These are phyloP conservation scores for Graphium colonna DNA, from an alignment of 2,888 invertebrate genomes.

Conservation along the genomic window DNA sequence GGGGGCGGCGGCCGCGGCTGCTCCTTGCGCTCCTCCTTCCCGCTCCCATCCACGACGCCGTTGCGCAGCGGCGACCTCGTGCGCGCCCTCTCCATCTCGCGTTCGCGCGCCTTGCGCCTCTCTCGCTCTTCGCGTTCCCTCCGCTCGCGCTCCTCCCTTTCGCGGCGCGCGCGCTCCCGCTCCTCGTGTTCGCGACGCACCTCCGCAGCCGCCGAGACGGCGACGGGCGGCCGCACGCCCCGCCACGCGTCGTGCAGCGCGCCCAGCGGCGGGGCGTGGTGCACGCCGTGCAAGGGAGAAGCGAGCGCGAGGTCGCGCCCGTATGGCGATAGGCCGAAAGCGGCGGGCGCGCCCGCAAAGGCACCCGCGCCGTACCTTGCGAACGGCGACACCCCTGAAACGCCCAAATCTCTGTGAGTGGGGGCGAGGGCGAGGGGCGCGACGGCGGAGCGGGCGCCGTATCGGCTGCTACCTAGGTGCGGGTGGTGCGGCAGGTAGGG, in stretches of 20 bases:
- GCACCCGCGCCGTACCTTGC: conserved; percentile 86
- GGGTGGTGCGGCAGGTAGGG: conserved; percentile 83
- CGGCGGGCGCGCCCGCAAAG: conserved; percentile 82
- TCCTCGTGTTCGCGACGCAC: conserved; percentile 69
- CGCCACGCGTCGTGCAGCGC: conserved; percentile 70
- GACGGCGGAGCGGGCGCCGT: conserved; percentile 39
- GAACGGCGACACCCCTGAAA: conserved; percentile 88
- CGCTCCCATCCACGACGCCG: conserved; percentile 73
- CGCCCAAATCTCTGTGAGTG: conserved; percentile 58
- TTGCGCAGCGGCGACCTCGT: conserved; percentile 89
- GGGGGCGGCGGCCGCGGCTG: conserved; percentile 66
- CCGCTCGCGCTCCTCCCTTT: conserved; percentile 81
- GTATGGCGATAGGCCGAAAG: conserved; percentile 85
- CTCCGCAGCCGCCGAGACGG: conserved; percentile 51
- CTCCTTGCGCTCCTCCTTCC: conserved; percentile 76
- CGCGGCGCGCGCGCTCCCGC: conserved; percentile 78
- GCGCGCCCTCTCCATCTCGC: conserved; percentile 81
- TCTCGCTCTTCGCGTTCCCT: conserved; percentile 80
- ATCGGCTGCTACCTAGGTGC: conserved; percentile 83
- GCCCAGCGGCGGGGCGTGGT: conserved; percentile 58
- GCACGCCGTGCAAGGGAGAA: conserved; percentile 65
- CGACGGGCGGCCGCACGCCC: conserved; percentile 47
- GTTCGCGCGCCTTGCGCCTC: conserved; percentile 76
- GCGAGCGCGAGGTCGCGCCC: conserved; percentile 81
- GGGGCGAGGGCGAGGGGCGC: conserved; percentile 44